These are phyloP conservation scores for Mungos mungo DNA, from an alignment of 2,113 vertebrate genomes.

Conservation along the genomic window DNA sequence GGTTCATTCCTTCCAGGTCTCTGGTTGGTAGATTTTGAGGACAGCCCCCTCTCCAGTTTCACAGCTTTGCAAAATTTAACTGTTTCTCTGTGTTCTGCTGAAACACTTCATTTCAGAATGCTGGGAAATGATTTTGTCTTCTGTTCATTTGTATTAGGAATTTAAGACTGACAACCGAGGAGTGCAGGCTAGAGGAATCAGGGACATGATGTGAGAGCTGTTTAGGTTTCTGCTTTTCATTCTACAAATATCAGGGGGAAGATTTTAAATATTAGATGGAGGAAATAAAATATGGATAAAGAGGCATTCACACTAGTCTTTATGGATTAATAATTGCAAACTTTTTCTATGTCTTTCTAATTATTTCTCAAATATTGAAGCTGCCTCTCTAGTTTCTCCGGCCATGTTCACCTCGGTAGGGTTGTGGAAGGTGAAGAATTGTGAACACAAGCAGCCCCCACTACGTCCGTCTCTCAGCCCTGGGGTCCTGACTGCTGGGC, in stretches of 20 bases:
- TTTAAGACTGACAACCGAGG: not conserved
- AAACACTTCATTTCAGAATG: conserved; percentile 54
- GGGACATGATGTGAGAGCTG: conserved; percentile 42
- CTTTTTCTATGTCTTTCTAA: conserved; percentile 18
- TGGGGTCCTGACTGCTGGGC: not conserved
- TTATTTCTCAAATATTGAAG: not conserved
- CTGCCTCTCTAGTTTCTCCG: not conserved
- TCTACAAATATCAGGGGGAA: conserved; percentile 51
- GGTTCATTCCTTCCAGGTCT: not conserved
- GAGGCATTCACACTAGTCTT: conserved; percentile 38
- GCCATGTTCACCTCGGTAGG: not conserved
- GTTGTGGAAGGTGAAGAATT: not conserved
- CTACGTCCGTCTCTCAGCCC: not conserved
- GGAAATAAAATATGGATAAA: conserved; percentile 73
- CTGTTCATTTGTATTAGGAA: conserved; percentile 52
- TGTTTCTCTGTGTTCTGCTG: conserved; percentile 25
- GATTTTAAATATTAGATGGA: conserved; percentile 73
- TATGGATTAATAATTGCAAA: conserved; percentile 37
- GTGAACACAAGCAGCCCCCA: not conserved
- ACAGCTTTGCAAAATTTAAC: conserved; percentile 56
- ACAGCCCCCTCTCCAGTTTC: conserved; percentile 41
- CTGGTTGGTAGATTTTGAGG: conserved; percentile 49
- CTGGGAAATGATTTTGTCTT: conserved; percentile 55
- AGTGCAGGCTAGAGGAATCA: conserved; percentile 30
- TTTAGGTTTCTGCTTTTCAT: conserved; percentile 63